Percentiles rank a stretch among this genome's conserved stretches.
These are phyloP conservation scores for Andrena hattorfiana DNA, from an alignment of 2,888 invertebrate genomes.

Conservation along the genomic window DNA sequence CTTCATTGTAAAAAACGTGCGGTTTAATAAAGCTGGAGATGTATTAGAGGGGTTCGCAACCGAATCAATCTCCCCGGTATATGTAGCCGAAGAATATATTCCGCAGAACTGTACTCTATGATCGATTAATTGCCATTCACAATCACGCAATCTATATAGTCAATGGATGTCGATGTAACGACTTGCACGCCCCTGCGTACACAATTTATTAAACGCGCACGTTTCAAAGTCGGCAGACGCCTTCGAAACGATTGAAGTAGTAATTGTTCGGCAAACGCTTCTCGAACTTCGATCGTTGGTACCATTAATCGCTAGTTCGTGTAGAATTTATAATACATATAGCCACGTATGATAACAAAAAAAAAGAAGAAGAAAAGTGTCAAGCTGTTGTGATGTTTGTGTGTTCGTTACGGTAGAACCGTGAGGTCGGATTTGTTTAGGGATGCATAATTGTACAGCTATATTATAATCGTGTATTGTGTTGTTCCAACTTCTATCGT, in stretches of 20 bases:
- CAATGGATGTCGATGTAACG: background rate
- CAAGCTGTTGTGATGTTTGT: constrained; percentile 63
- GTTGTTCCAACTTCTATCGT: constrained; percentile 2
- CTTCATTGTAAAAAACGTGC: constrained; percentile 52
- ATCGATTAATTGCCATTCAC: background rate
- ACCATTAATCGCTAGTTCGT: constrained; percentile 50
- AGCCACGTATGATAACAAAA: constrained; percentile 35
- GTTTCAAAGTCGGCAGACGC: constrained; percentile 18
- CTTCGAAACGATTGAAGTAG: constrained; percentile 28
- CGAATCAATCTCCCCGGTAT: background rate
- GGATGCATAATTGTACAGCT: constrained; percentile 36
- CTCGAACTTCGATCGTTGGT: constrained; percentile 48
- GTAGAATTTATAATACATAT: constrained; percentile 54
- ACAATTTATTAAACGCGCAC: constrained; percentile 44
- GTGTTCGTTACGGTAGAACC: constrained; percentile 53
- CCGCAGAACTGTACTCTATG: background rate
- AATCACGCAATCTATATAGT: background rate
- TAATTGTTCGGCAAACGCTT: constrained; percentile 48
- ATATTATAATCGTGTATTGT: constrained; percentile 20
- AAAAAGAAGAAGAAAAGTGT: constrained; percentile 31
- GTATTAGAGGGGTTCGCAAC: background rate
- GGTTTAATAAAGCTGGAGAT: constrained; percentile 44
- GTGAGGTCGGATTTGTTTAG: constrained; percentile 43
- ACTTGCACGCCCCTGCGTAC: constrained; percentile 1
- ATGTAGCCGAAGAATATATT: background rate